Base-by-base conservation (phyloP, 2,113 vertebrate species). In the Osmerus eperlanus region DNA sequence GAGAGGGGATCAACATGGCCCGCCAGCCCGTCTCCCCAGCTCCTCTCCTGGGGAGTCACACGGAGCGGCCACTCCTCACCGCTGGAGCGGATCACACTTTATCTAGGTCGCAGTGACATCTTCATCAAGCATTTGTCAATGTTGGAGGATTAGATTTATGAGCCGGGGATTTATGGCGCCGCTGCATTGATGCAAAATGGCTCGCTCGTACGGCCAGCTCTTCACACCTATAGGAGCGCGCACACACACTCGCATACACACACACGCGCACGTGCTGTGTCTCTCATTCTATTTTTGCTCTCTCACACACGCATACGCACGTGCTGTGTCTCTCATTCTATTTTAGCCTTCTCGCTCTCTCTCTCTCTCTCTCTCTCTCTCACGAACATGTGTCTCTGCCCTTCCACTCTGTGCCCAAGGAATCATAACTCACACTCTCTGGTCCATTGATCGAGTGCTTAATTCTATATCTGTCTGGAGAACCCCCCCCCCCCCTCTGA, bases 101-200 rank as follows among this genome's bases (percentile, higher is more conserved):
- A 89, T 92, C 87, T 90, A 69, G 82, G 82, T 89, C 89, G 78
- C 81, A 56, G 84, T 92, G 87, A 89, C 90, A 91, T 91, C 90
- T 90, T 91, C 89, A 91, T 93, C 89, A 90, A 89, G 85, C 86
- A 88, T 92, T 91, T 91, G 88, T 91, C 91, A 87, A 87, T 89
- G 88, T 87, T 81, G 77, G 78, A 69, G 78, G 80, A 87, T 84
- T 86, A 86, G 85, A 92, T 91, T 93, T 88, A 92, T 65, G 83
- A 87, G 82, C 78, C 8, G 68, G 70, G 83, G 83, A 90, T 91
- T 86, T 88, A 91, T 85, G 75, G 65, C 36, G 70, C 76, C 19
- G 53, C 60, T 59, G 32, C 67, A 16, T 75, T 51, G 70, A 81
- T 80, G 78, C 80, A 77, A 84, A 81, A 72, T 70, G 41, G 84